Conservation (phyloP, 2,888 invertebrate species). For the Eupithecia inturbata region DNA sequence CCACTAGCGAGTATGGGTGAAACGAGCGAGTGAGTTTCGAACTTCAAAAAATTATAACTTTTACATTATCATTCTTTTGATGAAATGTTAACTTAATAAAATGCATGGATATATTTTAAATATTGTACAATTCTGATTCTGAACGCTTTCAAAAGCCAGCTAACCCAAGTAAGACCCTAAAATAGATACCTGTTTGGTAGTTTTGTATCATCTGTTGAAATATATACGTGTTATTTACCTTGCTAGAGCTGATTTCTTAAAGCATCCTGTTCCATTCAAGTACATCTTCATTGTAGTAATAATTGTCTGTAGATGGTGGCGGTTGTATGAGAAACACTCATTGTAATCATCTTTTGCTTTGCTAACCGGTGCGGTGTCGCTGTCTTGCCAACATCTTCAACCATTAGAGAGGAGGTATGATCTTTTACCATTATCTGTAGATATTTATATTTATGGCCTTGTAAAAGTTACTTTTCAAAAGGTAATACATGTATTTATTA, state of each 20-base stretch:
- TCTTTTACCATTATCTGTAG: slow-evolving; percentile 5
- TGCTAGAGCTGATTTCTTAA: background rate
- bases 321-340: slow-evolving; percentile 84
- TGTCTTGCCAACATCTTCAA: slow-evolving; percentile 62
- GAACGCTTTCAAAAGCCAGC: background rate
- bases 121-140: background rate
- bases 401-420: slow-evolving; percentile 78
- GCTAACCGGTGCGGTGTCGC: slow-evolving; percentile 79
- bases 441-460: no score
- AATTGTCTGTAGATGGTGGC: slow-evolving; percentile 81
- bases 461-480: no score
- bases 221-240: no score
- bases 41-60: background rate
- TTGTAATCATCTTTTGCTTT: slow-evolving; percentile 84
- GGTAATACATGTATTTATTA: no score
- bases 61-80: background rate
- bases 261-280: slow-evolving; percentile 2
- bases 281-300: slow-evolving; percentile 17
- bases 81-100: background rate
- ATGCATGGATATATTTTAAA: slow-evolving; percentile 19
- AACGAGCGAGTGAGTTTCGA: slow-evolving; percentile 85
- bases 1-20: slow-evolving; percentile 86
- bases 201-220: background rate
- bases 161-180: background rate
- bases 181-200: no score